Evolutionary conservation across 2,888 invertebrate genomes (phyloP).

Genomic region (Sceliomorpha sp.): DNA sequence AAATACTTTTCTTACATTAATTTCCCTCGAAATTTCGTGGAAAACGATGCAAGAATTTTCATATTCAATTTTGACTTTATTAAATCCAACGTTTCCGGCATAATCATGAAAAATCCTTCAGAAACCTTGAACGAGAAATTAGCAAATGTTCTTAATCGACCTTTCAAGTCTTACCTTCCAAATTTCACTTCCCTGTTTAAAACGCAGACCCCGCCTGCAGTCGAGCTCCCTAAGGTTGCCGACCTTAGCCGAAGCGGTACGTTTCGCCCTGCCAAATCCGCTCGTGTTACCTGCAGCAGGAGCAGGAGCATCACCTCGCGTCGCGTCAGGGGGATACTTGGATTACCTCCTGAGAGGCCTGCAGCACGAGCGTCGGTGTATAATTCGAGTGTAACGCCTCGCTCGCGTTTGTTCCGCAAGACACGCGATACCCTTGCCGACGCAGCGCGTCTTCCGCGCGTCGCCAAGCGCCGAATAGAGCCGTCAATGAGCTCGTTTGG

Average conservation of each 20-base stretch:
- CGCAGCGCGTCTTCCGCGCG: slow-evolving; percentile 29
- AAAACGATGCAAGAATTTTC: too few species aligned
- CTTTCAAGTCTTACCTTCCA: too few species aligned
- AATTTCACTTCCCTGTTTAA: slow-evolving; percentile 52
- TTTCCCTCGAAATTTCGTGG: too few species aligned
- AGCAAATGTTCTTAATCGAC: slow-evolving; percentile 45
- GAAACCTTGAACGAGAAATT: too few species aligned
- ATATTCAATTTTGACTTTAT: too few species aligned
- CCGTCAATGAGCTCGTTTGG: slow-evolving; percentile 30
- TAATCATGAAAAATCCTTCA: too few species aligned
- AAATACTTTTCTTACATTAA: too few species aligned
- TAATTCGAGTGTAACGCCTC: slow-evolving; percentile 66
- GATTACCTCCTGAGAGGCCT: slow-evolving; percentile 44
- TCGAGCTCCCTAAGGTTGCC: slow-evolving; percentile 51
- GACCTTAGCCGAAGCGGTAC: slow-evolving; percentile 45
- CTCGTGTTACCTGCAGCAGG: slow-evolving; percentile 60
- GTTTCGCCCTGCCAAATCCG: slow-evolving; percentile 62
- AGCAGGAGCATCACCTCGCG: slow-evolving; percentile 47
- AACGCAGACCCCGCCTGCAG: slow-evolving; percentile 48
- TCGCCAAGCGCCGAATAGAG: slow-evolving; percentile 43
- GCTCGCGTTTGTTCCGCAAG: slow-evolving; percentile 57
- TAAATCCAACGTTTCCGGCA: too few species aligned
- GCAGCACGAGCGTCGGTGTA: slow-evolving; percentile 56
- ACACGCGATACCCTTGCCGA: slow-evolving; percentile 64
- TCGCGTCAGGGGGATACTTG: slow-evolving; percentile 45